These are phyloP conservation scores for Psittacula echo DNA, from an alignment of 2,797 vertebrate genomes.

Conservation along the genomic window DNA sequence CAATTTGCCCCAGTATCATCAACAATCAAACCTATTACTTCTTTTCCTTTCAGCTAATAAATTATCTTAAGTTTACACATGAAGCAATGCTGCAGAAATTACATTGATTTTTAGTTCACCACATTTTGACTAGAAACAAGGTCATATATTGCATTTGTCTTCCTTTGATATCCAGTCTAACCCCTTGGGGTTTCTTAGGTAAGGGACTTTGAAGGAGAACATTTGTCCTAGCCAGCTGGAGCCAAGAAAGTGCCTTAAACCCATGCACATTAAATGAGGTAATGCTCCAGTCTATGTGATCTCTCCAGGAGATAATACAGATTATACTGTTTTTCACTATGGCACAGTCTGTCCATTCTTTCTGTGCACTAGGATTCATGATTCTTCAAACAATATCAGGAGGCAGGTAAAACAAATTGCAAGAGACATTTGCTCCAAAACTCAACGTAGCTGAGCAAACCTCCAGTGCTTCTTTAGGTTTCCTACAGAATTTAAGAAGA, in stretches of 20 bases:
- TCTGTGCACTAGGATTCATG: not conserved
- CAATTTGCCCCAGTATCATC: not conserved
- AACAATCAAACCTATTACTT: not conserved
- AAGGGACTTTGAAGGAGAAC: not conserved
- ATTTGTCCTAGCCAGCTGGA: slow-evolving; percentile 9
- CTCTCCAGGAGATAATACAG: not conserved
- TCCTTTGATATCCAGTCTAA: not conserved
- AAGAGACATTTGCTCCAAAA: not conserved
- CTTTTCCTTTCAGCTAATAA: not conserved
- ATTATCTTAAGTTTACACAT: not conserved
- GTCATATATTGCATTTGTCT: not conserved
- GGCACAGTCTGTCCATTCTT: not conserved
- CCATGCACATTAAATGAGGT: not conserved
- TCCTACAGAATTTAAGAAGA: not conserved
- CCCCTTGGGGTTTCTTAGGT: not conserved
- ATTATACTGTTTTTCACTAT: not conserved
- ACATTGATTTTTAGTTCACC: not conserved
- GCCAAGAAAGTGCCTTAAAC: slow-evolving; percentile 15
- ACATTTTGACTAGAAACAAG: not conserved
- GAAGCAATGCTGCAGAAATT: not conserved
- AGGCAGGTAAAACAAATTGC: slow-evolving; percentile 14
- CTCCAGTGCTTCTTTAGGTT: not conserved
- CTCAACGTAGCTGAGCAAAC: not conserved
- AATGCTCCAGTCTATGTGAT: not conserved
- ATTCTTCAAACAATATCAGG: not conserved